Evolutionary conservation across 2,888 invertebrate species (phyloP).

Genomic region (Hololepta plana): DNA sequence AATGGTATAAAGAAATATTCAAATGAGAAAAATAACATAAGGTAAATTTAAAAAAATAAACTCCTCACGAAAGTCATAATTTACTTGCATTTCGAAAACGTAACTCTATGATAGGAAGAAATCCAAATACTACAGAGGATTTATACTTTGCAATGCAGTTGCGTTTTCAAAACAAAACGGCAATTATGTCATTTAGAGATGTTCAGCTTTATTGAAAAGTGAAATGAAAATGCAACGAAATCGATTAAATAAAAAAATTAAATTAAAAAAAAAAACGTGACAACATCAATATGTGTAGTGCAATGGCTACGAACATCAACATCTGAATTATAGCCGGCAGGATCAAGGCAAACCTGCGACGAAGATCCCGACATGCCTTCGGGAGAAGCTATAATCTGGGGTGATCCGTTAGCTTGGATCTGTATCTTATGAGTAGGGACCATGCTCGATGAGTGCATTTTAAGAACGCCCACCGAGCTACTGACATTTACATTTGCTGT

Average conservation of each 20-base stretch:
- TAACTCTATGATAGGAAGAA: constrained; percentile 5
- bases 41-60: constrained; percentile 9
- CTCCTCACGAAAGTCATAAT: too few relatives aligned
- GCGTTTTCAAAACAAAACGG: too few relatives aligned
- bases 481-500: constrained; percentile 30
- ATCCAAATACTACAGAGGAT: constrained; percentile 4
- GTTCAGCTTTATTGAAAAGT: too few relatives aligned
- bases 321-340: constrained; percentile 48
- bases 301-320: constrained; percentile 46
- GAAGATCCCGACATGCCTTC: constrained; percentile 28
- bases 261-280: constrained; percentile 11
- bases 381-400: constrained; percentile 32
- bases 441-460: constrained; percentile 29
- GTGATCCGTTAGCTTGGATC: constrained; percentile 32
- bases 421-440: constrained; percentile 29
- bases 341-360: constrained; percentile 63
- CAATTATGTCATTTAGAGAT: too few relatives aligned
- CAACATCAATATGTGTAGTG: constrained; percentile 13
- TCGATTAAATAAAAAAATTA: constrained; percentile 3
- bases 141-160: too few relatives aligned
- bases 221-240: constrained; percentile 8
- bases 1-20: too few relatives aligned
- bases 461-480: constrained; percentile 30
- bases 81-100: constrained; percentile 1
- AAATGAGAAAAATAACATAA: constrained; percentile 15